These are phyloP conservation scores for Nasonia longicornis DNA, from an alignment of 1,140 invertebrate species.

Conservation along the genomic window DNA sequence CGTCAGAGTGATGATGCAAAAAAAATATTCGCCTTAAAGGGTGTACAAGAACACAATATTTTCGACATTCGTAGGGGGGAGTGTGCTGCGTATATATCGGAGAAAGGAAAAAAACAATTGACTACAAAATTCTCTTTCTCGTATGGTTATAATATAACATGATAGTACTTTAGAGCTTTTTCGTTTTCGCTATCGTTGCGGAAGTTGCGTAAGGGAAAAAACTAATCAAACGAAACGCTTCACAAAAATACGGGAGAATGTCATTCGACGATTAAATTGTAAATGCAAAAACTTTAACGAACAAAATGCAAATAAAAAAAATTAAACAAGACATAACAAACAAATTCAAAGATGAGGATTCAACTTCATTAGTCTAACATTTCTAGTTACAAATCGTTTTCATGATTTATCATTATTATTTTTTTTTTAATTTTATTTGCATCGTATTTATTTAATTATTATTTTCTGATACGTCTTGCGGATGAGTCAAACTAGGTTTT, in stretches of 20 bases:
- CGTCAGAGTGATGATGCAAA: slow-evolving; percentile 31
- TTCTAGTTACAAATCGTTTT: slow-evolving; percentile 39
- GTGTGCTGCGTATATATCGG: background rate
- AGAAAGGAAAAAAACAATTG: slow-evolving; percentile 41
- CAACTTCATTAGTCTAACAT: slow-evolving; percentile 38
- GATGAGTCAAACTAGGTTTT: slow-evolving; percentile 32
- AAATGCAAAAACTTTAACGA: slow-evolving; percentile 41
- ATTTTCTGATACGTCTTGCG: slow-evolving; percentile 36
- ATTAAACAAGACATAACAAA: slow-evolving; percentile 42
- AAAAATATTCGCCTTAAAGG: slow-evolving; percentile 30
- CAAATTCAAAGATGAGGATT: slow-evolving; percentile 33
- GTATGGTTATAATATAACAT: slow-evolving; percentile 36
- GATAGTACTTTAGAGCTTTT: slow-evolving; percentile 15
- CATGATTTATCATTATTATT: slow-evolving; percentile 18
- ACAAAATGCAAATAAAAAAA: slow-evolving; percentile 43
- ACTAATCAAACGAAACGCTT: slow-evolving; percentile 1
- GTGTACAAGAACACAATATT: slow-evolving; percentile 34
- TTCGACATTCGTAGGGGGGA: background rate
- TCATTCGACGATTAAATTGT: slow-evolving; percentile 29
- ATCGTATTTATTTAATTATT: slow-evolving; percentile 18
- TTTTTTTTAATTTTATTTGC: background rate
- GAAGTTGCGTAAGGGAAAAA: background rate
- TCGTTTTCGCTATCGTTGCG: slow-evolving; percentile 3
- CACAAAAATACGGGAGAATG: slow-evolving; percentile 15
- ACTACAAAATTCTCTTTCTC: slow-evolving; percentile 43